These are phyloP conservation scores for Noctua fimbriata DNA, from an alignment of 2,888 invertebrate genomes.

Conservation along the genomic window DNA sequence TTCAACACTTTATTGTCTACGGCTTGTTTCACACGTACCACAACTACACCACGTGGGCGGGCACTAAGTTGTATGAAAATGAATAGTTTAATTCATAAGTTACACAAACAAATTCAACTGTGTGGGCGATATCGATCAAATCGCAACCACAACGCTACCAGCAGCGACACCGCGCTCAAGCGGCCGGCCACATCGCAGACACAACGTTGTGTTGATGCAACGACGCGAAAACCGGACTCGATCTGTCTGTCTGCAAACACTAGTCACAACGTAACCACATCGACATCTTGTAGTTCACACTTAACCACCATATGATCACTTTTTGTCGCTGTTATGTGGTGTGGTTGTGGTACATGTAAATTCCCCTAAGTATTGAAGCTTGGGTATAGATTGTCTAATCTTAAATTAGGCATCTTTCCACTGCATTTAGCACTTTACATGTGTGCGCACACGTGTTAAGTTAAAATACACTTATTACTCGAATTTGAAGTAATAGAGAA, in stretches of 20 bases:
- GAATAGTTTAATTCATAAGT: not conserved
- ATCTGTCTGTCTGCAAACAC: no score
- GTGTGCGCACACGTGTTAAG: not conserved
- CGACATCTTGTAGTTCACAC: not conserved
- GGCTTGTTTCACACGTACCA: not conserved
- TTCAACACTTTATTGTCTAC: slow-evolving; percentile 32
- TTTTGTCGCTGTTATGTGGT: not conserved
- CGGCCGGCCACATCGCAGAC: no score
- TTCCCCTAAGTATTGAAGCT: slow-evolving; percentile 18
- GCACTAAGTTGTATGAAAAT: not conserved
- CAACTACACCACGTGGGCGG: not conserved
- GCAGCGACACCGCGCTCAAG: no score
- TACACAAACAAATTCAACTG: not conserved
- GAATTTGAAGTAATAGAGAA: not conserved
- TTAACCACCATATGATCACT: not conserved
- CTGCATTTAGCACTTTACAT: not conserved
- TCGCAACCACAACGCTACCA: not conserved
- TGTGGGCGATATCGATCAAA: not conserved
- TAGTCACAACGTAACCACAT: not conserved
- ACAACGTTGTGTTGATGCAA: no score
- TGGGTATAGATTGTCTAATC: not conserved
- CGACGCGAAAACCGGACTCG: no score
- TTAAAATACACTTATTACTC: not conserved
- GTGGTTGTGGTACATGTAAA: not conserved
- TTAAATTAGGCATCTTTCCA: not conserved